Evolutionary conservation across 2,113 vertebrate species (phyloP), one percentile per base, ranked within the genome.

Genomic region (Crypturellus undulatus): DNA sequence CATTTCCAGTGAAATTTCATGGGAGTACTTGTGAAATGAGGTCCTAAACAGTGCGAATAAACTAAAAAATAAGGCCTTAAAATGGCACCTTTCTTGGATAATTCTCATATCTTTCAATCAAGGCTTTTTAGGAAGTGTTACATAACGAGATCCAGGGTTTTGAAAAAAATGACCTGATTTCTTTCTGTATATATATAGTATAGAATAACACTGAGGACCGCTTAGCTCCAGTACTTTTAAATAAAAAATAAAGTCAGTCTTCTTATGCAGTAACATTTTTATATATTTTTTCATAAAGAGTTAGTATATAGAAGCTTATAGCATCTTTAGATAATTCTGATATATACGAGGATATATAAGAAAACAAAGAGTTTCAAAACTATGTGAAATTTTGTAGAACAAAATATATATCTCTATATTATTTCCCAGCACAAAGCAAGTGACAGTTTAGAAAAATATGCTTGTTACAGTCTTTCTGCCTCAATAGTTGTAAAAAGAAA

Each of bases 351-450:
- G 34, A 58, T 62, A 82, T 67, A 79, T 63, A 76, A 58, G 92
- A 94, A 93, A 93, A 92, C 62, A 92, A 69, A 84, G 65, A 84
- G 52, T 71, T 92, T 90, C 62, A 79, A 96, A 96, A 89, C 76
- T 86, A 92, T 63, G 45, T 51, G 32, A 19, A 68, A 75, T 87
- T 96, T 94, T 95, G 91, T 97, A 96, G 95, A 95, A 91, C 94
- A 98, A 97, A 94, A 96, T 97, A 98, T 95, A 97, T 93, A 79
- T 91, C 60, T 87, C 59, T 96, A 38, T 96, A 96, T 95, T 71
- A 96, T 89, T 97, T 96, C 59, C 62, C 79, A 94, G 93, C 64
- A 83, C 45, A 96, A 89, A 96, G 94, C 81, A 90, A 84, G 54
- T 63, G 67, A 71, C 79, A 65, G 60, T 94, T 94, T 95, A 96